Percentiles rank a stretch among this genome's conserved stretches.
These are phyloP conservation scores for Adelges cooleyi DNA, from an alignment of 1,140 invertebrate species.

Conservation along the genomic window DNA sequence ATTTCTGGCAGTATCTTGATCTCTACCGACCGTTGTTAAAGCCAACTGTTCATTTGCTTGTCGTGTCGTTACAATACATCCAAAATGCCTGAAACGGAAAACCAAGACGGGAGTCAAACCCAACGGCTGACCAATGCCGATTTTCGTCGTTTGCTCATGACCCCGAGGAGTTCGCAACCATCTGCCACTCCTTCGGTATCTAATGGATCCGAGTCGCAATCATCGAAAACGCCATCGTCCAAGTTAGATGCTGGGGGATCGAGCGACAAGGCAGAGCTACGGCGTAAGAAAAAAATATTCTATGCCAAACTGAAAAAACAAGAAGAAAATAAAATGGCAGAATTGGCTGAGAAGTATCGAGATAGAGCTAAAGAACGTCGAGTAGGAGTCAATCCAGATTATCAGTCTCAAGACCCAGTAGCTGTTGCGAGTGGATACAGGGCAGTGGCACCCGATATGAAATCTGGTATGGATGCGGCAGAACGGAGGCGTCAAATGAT, in stretches of 20 bases:
- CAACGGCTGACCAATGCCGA: slow-evolving; percentile 86
- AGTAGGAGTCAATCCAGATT: slow-evolving; percentile 72
- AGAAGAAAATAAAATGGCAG: slow-evolving; percentile 89
- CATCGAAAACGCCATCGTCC: slow-evolving; percentile 2
- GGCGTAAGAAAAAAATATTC: slow-evolving; percentile 77
- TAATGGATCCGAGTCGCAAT: background rate
- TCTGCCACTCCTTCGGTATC: background rate
- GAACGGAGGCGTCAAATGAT: slow-evolving; percentile 90
- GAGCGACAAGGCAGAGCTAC: slow-evolving; percentile 54
- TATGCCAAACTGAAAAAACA: slow-evolving; percentile 91
- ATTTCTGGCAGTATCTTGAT: too few relatives aligned
- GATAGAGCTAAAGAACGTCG: slow-evolving; percentile 87
- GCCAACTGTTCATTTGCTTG: too few relatives aligned
- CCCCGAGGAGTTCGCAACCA: slow-evolving; percentile 60
- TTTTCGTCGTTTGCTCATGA: slow-evolving; percentile 91
- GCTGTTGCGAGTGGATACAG: slow-evolving; percentile 81
- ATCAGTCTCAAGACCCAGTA: slow-evolving; percentile 69
- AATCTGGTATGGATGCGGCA: slow-evolving; percentile 87
- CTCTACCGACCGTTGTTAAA: too few relatives aligned
- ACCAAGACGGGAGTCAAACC: slow-evolving; percentile 46
- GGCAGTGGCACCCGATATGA: slow-evolving; percentile 89
- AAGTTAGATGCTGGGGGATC: slow-evolving; percentile 36
- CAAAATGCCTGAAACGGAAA: background rate
- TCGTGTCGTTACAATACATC: background rate
- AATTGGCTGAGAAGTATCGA: slow-evolving; percentile 88